Conservation (phyloP, 2,113 vertebrate genomes). For the human (Homo sapiens) region DNA sequence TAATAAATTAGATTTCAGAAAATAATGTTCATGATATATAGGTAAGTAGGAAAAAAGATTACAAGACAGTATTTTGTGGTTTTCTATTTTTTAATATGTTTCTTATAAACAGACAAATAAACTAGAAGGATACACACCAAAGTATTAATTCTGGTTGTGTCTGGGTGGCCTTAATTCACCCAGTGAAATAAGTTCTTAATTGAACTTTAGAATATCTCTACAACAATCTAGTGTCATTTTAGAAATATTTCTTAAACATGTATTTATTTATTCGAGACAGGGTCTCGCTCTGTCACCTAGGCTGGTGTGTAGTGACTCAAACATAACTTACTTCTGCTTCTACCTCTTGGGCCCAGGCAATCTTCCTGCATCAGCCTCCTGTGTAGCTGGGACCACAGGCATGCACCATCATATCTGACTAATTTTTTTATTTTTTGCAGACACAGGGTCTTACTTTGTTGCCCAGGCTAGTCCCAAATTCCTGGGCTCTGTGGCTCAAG, state of each 20-base stretch:
- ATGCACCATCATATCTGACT: too few relatives aligned
- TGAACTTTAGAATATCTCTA: conserved; percentile 15
- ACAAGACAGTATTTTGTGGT: not conserved
- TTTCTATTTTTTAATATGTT: conserved; percentile 17
- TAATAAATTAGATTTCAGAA: not conserved
- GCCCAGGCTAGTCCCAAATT: too few relatives aligned
- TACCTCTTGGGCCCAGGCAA: too few relatives aligned
- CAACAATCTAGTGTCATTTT: not conserved
- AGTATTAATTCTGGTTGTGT: not conserved
- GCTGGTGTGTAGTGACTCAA: too few relatives aligned
- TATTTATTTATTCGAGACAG: too few relatives aligned
- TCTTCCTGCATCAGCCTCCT: too few relatives aligned
- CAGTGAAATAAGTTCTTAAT: not conserved
- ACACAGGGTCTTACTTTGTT: too few relatives aligned
- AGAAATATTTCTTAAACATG: not conserved
- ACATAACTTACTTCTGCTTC: too few relatives aligned
- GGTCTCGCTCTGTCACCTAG: too few relatives aligned
- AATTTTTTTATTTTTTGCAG: too few relatives aligned
- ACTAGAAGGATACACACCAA: not conserved
- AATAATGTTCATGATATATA: not conserved
- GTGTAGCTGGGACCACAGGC: too few relatives aligned
- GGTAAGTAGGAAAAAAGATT: conserved; percentile 1
- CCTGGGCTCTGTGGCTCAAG: too few relatives aligned
- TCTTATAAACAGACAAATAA: not conserved
- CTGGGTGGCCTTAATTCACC: not conserved